Evolutionary conservation across 2,113 vertebrate genomes (phyloP), one percentile per base, ranked within the genome.

Genomic region (Tinamus guttatus): DNA sequence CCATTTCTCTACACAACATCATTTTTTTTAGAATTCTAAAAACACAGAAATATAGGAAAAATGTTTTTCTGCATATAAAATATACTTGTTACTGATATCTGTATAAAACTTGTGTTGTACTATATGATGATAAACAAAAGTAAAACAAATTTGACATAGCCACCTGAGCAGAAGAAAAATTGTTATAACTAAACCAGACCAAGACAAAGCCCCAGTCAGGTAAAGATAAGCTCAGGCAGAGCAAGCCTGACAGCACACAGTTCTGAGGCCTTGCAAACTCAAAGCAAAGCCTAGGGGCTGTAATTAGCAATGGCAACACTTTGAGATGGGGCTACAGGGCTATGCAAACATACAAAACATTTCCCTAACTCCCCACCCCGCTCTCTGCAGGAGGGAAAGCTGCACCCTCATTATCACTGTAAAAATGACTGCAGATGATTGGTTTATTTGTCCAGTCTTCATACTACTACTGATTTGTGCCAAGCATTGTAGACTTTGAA

Each of bases 281-380:
- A 38, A 2, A 20, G 10, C 7, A 59, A 85, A 81, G 3, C 28
- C 41, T 58, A 2, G 30, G 27, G 60, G 10, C 38, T 81, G 56
- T 22, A 63, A 15, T 58, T 25, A 28, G 32, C 43, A 40, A 18
- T 15, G 28, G 13, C 4, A 58, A 2, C 16, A 7, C 11, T 7
- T 16, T 1, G 0, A 3, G 3, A 8, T 13, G 34, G 10, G 25
- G 28, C 15, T 60, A 5, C 13, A 54, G 17, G 27, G 36, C 27
- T 68, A 1, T 34, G 9, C 13, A 11, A 69, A 21, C 0, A 0
- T 77, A 21, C 7, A 19, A 4, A 65, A 27, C 45, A 7, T 5
- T 30, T n/a, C 68, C 9, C 25, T 62, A 14, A 11, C 14, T 41
- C 7, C 58, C 14, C 27, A 67, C 20, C 7, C 13, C 24, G 4